Base-by-base conservation (phyloP, 2,888 invertebrate genomes). In the Dasysyrphus tricinctus region DNA sequence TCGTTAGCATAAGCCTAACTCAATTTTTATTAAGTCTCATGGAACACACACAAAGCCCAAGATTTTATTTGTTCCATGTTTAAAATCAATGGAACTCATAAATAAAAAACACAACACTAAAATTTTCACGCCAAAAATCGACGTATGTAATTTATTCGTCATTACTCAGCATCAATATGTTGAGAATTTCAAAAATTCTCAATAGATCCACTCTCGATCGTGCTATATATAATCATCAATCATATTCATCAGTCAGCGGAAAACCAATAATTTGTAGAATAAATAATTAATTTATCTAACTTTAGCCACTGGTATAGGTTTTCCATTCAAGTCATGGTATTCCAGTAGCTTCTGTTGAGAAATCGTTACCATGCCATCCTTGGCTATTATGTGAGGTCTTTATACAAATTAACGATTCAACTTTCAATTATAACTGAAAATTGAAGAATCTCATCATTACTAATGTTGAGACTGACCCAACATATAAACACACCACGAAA, bases 251-350 rank as follows among this genome's bases (percentile, higher is more conserved):
- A 24, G 29, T 57, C 24, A 63, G 63, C 5, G 42, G 42, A 63
- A 73, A 63, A 56, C 14, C 61, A 39, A 69, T 70, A 39, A 61
- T 70, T 78, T 42, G 19, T 56, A 37, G 24, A 63, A 57, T 49
- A 47, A 73, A 73, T 72, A 79, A 79, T 73, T 73, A 65, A 79
- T 16, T 78, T 67, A 79, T 57, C 39, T 19, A 39, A 56, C 4
- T 11, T 19, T 59, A 59, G 54, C 7, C 39, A 49, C 32, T 39
- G 72, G 29, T 56, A 32, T 65, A 37, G 11, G 14, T 61, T 69
- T 44, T 75, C 19, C 16, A 70, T 69, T 47, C 75, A 70, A 80
- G 75, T 75, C 80, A 80, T 69, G 75, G 75, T 69, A 61, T 69
- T 80, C 75, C 69, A 75, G 75, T 80, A 69, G 80, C 74, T 39